These are phyloP conservation scores for Toxostoma redivivum DNA, from an alignment of 2,113 vertebrate genomes.

Conservation along the genomic window DNA sequence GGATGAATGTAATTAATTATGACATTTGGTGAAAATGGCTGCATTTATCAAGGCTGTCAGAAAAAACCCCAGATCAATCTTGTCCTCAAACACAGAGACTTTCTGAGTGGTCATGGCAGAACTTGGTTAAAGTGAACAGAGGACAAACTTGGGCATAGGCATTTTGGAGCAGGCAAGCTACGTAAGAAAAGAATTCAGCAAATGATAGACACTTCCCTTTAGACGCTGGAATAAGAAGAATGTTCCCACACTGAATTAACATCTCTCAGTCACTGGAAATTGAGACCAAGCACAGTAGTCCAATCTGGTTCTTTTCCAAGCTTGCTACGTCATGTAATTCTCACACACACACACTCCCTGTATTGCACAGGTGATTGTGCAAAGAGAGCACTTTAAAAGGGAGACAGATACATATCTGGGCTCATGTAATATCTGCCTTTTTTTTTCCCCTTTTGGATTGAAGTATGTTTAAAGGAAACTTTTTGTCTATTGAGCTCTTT, in stretches of 20 bases:
- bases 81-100: not conserved
- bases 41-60: not conserved
- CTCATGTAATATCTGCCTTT: not conserved
- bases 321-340: not conserved
- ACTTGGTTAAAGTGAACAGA: not conserved
- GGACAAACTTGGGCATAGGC: not conserved
- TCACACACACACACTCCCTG: not conserved
- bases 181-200: not conserved
- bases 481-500: slow-evolving; percentile 31
- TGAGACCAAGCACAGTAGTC: not conserved
- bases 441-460: not conserved
- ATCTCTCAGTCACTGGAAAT: not conserved
- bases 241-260: not conserved
- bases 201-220: not conserved
- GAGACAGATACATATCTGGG: too few relatives aligned
- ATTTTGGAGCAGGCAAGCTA: not conserved
- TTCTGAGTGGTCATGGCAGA: not conserved
- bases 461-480: not conserved
- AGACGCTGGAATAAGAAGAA: not conserved
- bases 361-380: too few relatives aligned
- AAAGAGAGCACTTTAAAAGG: not conserved
- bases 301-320: not conserved
- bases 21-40: not conserved
- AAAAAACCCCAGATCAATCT: not conserved
- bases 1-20: not conserved